These are phyloP conservation scores for Ptychobarbus kaznakovi DNA, from an alignment of 2,797 vertebrate species.

Conservation along the genomic window DNA sequence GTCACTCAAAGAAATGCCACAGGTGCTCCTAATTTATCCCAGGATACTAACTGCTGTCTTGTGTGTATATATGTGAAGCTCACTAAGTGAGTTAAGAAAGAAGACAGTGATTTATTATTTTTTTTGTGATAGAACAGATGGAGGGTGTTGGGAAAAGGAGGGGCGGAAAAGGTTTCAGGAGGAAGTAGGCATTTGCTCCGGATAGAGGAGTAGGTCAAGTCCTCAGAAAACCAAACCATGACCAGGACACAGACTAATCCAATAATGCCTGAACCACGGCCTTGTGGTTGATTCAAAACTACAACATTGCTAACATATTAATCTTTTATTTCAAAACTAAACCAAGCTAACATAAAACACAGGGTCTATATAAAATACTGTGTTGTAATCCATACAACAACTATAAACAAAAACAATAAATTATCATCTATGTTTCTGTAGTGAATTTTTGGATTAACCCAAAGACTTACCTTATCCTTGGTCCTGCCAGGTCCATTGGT, in stretches of 20 bases:
- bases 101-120: background rate
- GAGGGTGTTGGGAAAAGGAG: background rate
- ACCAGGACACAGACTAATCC: constrained; percentile 33
- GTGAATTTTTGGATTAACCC: background rate
- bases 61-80: background rate
- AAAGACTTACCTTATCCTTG: constrained; percentile 74
- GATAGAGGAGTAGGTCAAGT: constrained; percentile 9
- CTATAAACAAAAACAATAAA: background rate
- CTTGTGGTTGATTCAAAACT: background rate
- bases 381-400: background rate
- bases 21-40: background rate
- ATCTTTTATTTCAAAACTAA: background rate
- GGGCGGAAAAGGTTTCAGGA: background rate
- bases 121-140: constrained; percentile 11
- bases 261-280: background rate
- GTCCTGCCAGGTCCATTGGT: constrained; percentile 66
- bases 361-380: background rate
- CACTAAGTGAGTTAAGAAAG: background rate
- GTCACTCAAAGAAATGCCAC: background rate
- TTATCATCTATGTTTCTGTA: background rate
- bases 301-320: background rate
- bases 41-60: background rate
- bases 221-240: constrained; percentile 19
- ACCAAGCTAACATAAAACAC: constrained; percentile 11
- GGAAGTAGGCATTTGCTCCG: background rate